Evolutionary conservation across 2,888 invertebrate genomes (phyloP), one percentile per base, ranked within the genome.

Genomic region (Heliconius hortense): DNA sequence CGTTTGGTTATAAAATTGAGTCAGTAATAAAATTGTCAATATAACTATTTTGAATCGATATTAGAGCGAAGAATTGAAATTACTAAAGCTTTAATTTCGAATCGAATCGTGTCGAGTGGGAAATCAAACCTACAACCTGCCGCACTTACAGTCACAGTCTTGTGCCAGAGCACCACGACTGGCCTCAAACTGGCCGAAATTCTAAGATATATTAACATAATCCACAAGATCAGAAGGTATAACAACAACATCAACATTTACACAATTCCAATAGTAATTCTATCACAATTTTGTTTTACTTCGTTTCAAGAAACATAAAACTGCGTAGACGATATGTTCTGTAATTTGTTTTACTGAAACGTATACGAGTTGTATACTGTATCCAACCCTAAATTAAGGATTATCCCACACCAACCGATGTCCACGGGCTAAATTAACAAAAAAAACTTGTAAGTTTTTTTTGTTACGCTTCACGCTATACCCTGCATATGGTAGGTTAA

Each of bases 371-470:
- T n/a, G 1, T 60, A 7, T 10, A n/a, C 60, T 15, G 53, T 53
- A 69, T 8, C n/a, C 24, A 24, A 31, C 13, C 56, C 31, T 15
- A 69, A 56, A 56, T 69, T 56, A 69, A 35, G 69, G 31, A 28
- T 69, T 56, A 69, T 31, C 69, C 69, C 31, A 15, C 56, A 69
- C 69, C n/a, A 56, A 31, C 69, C 69, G 24, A 56, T 56, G 35
- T 56, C 35, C 69, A 56, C 69, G 53, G 56, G 24, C 53, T n/a
- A 69, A 56, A 35, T 24, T 13, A 10, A 56, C 31, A 56, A 53
- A 31, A 56, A 24, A n/a, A n/a, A n/a, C n/a, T n/a, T n/a, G n/a
- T 43, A 24, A 26, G 60, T 15, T 2, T 15, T 4, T 4, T 28
- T 56, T n/a, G 21, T 56, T 56, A 56, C n/a, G 11, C 10, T 56